A percentile compares a stretch with the other conserved stretches of the same genome.
Conservation (phyloP, 2,888 invertebrate genomes). For the Lutraria lutraria region DNA sequence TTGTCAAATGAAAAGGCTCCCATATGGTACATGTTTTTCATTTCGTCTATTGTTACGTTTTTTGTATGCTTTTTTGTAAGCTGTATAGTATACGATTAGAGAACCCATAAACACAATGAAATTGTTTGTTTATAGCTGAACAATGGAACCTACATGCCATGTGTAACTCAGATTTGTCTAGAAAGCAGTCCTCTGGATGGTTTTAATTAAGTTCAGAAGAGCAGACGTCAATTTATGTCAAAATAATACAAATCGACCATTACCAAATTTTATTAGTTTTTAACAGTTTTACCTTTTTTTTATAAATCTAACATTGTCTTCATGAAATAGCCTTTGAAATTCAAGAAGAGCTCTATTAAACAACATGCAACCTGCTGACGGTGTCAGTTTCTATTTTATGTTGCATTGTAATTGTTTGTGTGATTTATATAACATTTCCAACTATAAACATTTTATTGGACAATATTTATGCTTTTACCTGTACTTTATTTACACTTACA, state of each 20-base stretch:
- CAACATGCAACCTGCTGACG: not conserved
- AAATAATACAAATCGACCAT: not conserved
- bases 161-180: not conserved
- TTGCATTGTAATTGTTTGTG: too few species aligned
- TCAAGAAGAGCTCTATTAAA: too few species aligned
- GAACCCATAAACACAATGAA: not conserved
- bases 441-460: too few species aligned
- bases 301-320: too few species aligned
- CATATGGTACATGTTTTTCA: constrained; percentile 20
- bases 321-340: too few species aligned
- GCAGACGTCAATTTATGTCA: not conserved
- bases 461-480: too few species aligned
- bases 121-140: constrained; percentile 1
- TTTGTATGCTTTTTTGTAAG: not conserved
- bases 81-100: not conserved
- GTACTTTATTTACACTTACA: too few species aligned
- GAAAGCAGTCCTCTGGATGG: not conserved
- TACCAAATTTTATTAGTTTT: too few species aligned
- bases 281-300: too few species aligned
- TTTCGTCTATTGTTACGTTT: not conserved
- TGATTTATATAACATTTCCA: too few species aligned
- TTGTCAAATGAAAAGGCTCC: constrained; percentile 3
- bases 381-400: not conserved
- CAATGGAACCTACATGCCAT: not conserved
- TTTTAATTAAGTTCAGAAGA: not conserved